Evolutionary conservation across 2,797 vertebrate genomes (phyloP).

Genomic region (Leucoraja ocellata): DNA sequence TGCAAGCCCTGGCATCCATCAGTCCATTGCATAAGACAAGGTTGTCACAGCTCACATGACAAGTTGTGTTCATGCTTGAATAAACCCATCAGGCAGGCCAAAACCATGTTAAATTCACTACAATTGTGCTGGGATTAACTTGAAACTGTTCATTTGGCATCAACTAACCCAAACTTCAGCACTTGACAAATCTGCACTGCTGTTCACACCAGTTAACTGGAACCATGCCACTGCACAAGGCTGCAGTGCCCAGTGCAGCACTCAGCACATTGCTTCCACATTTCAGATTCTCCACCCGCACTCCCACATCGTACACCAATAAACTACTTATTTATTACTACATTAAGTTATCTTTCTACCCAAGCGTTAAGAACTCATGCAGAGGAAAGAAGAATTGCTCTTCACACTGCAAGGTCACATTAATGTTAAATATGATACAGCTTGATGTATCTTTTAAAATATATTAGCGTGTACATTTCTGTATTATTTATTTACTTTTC

Average conservation of each 20-base stretch:
- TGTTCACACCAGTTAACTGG: neutral
- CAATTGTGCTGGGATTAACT: neutral
- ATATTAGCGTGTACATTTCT: constrained; percentile 19
- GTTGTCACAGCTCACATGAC: neutral
- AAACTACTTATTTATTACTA: constrained; percentile 25
- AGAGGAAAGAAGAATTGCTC: constrained; percentile 14
- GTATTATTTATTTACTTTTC: constrained; percentile 38
- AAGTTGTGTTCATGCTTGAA: neutral
- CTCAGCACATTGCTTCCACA: neutral
- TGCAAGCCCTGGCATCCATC: neutral
- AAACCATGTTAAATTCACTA: neutral
- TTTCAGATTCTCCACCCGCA: neutral
- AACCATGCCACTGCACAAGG: neutral
- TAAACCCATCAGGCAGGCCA: no score
- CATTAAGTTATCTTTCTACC: constrained; percentile 22
- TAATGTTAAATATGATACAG: constrained; percentile 24
- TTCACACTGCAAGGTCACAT: constrained; percentile 22
- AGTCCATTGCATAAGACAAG: neutral
- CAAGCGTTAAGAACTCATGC: constrained; percentile 8
- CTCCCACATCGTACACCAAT: neutral
- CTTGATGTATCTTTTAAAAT: constrained; percentile 20
- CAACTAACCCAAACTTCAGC: neutral
- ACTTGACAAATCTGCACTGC: no score
- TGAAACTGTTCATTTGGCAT: neutral
- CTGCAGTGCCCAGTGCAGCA: neutral